A percentile compares a stretch with the other conserved stretches of the same genome.
These are phyloP conservation scores for Nemoura dubitans DNA, from an alignment of 2,888 invertebrate species.

Conservation along the genomic window DNA sequence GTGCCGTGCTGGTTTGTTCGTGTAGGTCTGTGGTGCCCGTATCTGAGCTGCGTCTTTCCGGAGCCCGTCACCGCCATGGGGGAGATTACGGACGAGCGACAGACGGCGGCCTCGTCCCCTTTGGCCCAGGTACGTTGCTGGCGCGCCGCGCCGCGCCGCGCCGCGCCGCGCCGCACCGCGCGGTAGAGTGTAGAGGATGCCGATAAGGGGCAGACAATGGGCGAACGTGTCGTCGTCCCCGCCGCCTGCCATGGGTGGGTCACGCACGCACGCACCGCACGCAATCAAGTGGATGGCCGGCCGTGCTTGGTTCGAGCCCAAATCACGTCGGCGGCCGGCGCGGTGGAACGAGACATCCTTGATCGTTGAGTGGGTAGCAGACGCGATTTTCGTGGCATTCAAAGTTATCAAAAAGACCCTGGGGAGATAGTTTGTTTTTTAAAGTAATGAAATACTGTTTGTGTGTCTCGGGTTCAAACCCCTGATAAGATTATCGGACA, in stretches of 20 bases:
- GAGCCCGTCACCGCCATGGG: slow-evolving; percentile 43
- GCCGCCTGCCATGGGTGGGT: background rate
- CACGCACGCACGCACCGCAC: background rate
- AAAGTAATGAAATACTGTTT: background rate
- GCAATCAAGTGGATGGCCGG: background rate
- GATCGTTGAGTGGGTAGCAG: background rate
- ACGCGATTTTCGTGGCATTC: background rate
- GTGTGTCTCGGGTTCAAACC: background rate
- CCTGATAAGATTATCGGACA: background rate
- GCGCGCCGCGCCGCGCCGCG: background rate
- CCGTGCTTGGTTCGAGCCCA: background rate
- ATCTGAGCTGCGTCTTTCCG: slow-evolving; percentile 31
- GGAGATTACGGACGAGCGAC: slow-evolving; percentile 45
- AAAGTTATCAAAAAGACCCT: background rate
- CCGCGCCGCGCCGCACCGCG: too few species aligned
- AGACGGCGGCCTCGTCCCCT: slow-evolving; percentile 34
- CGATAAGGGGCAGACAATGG: background rate
- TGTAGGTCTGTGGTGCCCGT: slow-evolving; percentile 45
- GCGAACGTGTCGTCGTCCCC: background rate
- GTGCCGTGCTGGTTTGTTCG: slow-evolving; percentile 16
- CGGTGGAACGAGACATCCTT: background rate
- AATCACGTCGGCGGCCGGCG: background rate
- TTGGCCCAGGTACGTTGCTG: background rate
- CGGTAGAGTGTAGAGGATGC: background rate
- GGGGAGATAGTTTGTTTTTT: background rate